Evolutionary conservation across 2,797 vertebrate species (phyloP).

Genomic region (Nannoperca australis): DNA sequence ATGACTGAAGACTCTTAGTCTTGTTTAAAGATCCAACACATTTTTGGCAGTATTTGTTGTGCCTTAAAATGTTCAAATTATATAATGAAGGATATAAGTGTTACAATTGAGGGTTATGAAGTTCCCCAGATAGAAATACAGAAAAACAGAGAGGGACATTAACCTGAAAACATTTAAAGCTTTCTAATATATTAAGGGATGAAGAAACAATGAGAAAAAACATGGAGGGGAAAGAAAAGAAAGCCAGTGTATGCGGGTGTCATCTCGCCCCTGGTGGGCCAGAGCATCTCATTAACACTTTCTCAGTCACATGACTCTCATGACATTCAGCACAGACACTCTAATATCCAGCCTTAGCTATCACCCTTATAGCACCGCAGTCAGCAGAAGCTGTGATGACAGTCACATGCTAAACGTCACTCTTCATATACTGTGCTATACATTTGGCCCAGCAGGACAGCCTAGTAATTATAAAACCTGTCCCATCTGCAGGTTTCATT

Average conservation of each 20-base stretch:
- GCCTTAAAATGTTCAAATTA: background rate
- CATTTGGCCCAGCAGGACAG: background rate
- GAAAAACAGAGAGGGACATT: background rate
- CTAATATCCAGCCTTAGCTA: conserved; percentile 17
- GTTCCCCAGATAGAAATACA: conserved; percentile 6
- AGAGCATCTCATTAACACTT: conserved; percentile 16
- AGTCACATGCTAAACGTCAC: conserved; percentile 30
- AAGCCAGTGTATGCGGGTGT: background rate
- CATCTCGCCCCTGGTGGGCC: background rate
- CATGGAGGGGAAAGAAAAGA: background rate
- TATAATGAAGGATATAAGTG: background rate
- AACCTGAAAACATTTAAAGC: background rate
- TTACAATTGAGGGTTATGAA: background rate
- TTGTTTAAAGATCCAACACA: background rate
- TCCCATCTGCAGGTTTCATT: conserved; percentile 20
- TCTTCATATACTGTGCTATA: background rate
- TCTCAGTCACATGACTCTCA: conserved; percentile 34
- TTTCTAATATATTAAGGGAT: background rate
- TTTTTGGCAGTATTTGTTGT: background rate
- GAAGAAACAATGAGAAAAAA: conserved; percentile 6
- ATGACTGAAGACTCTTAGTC: background rate
- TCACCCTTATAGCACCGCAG: background rate
- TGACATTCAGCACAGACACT: conserved; percentile 31
- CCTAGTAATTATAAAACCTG: background rate
- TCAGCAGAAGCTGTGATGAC: conserved; percentile 25